These are phyloP conservation scores for Thripadectes ignobilis DNA, from an alignment of 2,797 vertebrate genomes.

Conservation along the genomic window DNA sequence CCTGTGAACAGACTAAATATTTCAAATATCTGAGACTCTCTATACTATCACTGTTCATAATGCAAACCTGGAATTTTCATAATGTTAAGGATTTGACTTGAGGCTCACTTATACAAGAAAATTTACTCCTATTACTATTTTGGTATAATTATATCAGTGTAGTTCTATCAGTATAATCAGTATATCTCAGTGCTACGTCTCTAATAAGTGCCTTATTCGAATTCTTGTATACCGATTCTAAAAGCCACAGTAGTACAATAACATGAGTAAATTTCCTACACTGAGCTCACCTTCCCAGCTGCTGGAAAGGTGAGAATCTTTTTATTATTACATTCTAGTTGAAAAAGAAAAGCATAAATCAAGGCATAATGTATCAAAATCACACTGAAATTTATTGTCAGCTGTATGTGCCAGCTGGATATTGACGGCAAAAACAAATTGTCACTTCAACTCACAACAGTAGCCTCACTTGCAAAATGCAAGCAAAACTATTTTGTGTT, in stretches of 20 bases:
- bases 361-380: not conserved
- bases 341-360: not conserved
- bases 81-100: not conserved
- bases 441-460: not conserved
- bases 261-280: not conserved
- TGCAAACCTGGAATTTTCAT: not conserved
- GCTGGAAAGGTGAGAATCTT: not conserved
- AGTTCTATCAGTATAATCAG: not conserved
- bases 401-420: not conserved
- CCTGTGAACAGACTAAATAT: not conserved
- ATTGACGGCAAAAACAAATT: not conserved
- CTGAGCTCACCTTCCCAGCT: not conserved
- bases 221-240: not conserved
- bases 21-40: not conserved
- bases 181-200: not conserved
- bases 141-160: not conserved
- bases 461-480: not conserved
- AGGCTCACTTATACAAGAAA: not conserved
- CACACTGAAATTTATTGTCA: not conserved
- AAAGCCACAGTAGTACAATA: not conserved
- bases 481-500: not conserved
- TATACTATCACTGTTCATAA: not conserved
- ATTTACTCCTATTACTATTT: not conserved
- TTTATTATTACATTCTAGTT: not conserved
- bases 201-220: not conserved